Base-by-base conservation (phyloP, 2,888 invertebrate genomes). In the Caenorhabditis virilis region DNA sequence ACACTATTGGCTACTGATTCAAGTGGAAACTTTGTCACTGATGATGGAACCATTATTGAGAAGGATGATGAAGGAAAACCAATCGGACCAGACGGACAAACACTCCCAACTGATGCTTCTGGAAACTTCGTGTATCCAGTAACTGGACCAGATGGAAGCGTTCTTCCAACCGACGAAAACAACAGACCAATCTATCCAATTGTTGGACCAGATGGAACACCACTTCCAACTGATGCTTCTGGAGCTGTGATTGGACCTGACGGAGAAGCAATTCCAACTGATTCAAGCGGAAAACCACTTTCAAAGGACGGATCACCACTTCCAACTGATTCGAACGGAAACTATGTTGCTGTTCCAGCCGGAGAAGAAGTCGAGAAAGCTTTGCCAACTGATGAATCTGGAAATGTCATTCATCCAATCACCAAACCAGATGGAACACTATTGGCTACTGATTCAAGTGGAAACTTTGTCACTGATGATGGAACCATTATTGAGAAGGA, bases 311-410 rank as follows among this genome's bases (percentile, higher is more conserved):
- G 62, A 26, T 26, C 55, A 22, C 45, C 41, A 9, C 52, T 58
- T 26, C 55, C 64, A 13, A 65, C 68, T 18, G 70, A 74, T 42
- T 33, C 51, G 27, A 16, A 46, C 7, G 73, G 73, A 30, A 30
- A 30, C 30, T 30, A 30, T 13, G 30, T 30, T 30, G 30, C 13
- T 13, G 30, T 30, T 9, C 30, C 30, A 30, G 30, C 7, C 13
- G 30, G 30, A 9, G 30, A 30, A 9, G 30, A 30, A 30, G 13
- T 9, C 6, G 30, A 6, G 6, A 6, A 30, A 30, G 13, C 30
- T 30, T 33, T 74, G 18, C 55, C 76, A 23, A 65, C 70, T 13
- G 65, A 65, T 38, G 41, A 62, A 0, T 53, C 41, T 45, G 79
- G 79, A 45, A 45, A 48, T 23, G 46, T 50, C 47, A 47, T 47